A percentile compares a stretch with the other conserved stretches of the same genome.
Evolutionary conservation across 2,888 invertebrate genomes (phyloP).

Genomic region (Watsonalla binaria): DNA sequence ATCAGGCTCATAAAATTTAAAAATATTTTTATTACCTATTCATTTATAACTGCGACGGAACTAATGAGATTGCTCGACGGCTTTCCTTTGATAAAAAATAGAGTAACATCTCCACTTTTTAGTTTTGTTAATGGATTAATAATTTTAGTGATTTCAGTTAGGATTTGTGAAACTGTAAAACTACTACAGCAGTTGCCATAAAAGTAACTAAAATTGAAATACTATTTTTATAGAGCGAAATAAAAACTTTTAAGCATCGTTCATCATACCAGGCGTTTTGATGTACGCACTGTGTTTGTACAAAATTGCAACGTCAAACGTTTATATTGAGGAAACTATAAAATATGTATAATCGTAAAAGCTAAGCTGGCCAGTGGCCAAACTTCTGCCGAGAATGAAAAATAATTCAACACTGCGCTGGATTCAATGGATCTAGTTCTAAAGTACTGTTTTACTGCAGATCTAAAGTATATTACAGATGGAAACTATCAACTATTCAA

Average conservation of each 20-base stretch:
- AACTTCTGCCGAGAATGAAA: slow-evolving; percentile 61
- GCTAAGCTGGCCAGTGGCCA: slow-evolving; percentile 66
- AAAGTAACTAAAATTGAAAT: background rate
- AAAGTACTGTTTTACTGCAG: slow-evolving; percentile 29
- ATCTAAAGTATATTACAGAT: slow-evolving; percentile 31
- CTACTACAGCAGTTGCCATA: background rate
- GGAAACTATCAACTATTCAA: slow-evolving; percentile 19
- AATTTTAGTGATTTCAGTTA: no score
- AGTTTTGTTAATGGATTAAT: background rate
- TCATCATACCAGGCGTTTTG: slow-evolving; percentile 8
- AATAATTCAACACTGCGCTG: slow-evolving; percentile 60
- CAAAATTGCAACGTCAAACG: slow-evolving; percentile 55
- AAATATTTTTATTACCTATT: slow-evolving; percentile 1
- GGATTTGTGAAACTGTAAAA: no score
- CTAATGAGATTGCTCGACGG: background rate
- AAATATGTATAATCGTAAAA: slow-evolving; percentile 74
- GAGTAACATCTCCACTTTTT: background rate
- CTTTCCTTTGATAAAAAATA: background rate
- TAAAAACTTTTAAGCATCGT: background rate
- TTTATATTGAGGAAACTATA: slow-evolving; percentile 75
- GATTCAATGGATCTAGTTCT: slow-evolving; percentile 28
- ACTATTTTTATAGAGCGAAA: background rate
- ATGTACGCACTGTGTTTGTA: slow-evolving; percentile 9
- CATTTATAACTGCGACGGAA: slow-evolving; percentile 1
- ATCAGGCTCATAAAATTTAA: slow-evolving; percentile 1